Percentiles rank a stretch among this genome's conserved stretches.
These are phyloP conservation scores for Neodontobutis hainanensis DNA, from an alignment of 2,113 vertebrate species.

Conservation along the genomic window DNA sequence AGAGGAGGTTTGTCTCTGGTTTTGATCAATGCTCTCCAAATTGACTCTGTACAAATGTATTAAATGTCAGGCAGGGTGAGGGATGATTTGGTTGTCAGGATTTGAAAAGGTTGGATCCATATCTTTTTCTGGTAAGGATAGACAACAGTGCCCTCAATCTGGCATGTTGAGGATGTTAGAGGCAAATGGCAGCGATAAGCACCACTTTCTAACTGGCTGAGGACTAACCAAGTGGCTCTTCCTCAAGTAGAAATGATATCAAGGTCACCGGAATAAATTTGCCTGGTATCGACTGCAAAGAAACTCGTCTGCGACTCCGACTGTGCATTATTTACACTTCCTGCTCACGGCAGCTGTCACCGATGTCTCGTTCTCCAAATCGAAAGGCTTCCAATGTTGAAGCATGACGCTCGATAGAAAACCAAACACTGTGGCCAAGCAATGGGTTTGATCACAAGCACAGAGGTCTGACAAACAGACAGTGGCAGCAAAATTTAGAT, in stretches of 20 bases:
- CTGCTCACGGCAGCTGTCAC: conserved; percentile 65
- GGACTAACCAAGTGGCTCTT: conserved; percentile 35
- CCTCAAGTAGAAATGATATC: conserved; percentile 30
- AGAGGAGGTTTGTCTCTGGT: conserved; percentile 28
- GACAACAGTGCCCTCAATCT: conserved; percentile 36
- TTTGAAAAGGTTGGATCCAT: conserved; percentile 70
- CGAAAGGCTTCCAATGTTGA: conserved; percentile 52
- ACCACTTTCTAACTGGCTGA: conserved; percentile 32
- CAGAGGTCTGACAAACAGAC: conserved; percentile 20
- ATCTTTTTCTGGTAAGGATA: conserved; percentile 58
- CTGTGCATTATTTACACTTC: conserved; percentile 72
- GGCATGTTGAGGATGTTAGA: conserved; percentile 31
- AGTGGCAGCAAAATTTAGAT: conserved; percentile 14
- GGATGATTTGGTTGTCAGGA: conserved; percentile 52
- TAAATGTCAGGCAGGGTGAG: conserved; percentile 63
- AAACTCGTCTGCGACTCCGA: conserved; percentile 47
- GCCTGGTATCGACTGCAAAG: conserved; percentile 49
- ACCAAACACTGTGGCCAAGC: conserved; percentile 17
- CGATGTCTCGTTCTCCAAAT: conserved; percentile 58
- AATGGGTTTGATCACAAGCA: conserved; percentile 18
- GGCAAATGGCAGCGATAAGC: conserved; percentile 49
- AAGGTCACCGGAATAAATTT: conserved; percentile 50
- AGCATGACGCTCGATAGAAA: conserved; percentile 44
- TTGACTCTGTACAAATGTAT: conserved; percentile 56
- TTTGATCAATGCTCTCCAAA: conserved; percentile 59